Evolutionary conservation across 1,140 invertebrate genomes (phyloP).

Genomic region (Brachionus calyciflorus): DNA sequence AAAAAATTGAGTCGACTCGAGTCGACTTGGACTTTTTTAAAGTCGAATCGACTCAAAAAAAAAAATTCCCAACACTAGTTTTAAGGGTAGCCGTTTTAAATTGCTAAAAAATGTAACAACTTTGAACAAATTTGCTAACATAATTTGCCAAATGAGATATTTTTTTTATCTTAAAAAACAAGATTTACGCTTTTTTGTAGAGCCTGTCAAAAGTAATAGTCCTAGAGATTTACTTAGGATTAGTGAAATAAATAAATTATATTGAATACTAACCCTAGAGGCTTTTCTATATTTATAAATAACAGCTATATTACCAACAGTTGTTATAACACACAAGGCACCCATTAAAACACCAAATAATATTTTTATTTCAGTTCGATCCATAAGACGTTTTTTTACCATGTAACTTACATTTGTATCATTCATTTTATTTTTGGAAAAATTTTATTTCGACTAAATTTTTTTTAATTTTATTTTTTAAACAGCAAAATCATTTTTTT

Average conservation of each 20-base stretch:
- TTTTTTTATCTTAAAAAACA: too few relatives aligned
- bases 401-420: background rate
- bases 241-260: background rate
- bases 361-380: background rate
- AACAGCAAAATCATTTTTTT: background rate
- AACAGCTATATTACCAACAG: background rate
- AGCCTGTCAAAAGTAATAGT: too few relatives aligned
- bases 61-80: too few relatives aligned
- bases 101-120: too few relatives aligned
- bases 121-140: too few relatives aligned
- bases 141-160: too few relatives aligned
- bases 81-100: too few relatives aligned
- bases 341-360: constrained; percentile 17
- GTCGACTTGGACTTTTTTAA: too few relatives aligned
- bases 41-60: too few relatives aligned
- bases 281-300: constrained; percentile 40
- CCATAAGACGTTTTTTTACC: constrained; percentile 16
- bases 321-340: constrained; percentile 26
- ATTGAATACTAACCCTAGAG: background rate
- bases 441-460: background rate
- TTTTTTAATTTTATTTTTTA: background rate
- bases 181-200: too few relatives aligned
- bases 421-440: background rate
- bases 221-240: too few relatives aligned
- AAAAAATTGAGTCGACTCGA: too few relatives aligned